These are phyloP conservation scores for Bathybates hornii DNA, from an alignment of 2,113 vertebrate species.

Conservation along the genomic window DNA sequence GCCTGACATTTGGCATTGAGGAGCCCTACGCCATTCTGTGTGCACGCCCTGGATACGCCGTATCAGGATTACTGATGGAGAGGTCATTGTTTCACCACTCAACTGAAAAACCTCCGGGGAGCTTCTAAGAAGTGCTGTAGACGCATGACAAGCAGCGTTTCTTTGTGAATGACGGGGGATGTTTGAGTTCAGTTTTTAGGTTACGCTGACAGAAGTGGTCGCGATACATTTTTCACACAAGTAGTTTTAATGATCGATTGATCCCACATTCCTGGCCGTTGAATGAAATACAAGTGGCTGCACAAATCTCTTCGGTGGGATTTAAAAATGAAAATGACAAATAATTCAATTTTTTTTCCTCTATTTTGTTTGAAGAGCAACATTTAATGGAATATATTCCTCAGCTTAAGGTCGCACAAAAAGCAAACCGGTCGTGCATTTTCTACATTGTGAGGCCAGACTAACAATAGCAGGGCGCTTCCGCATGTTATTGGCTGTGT, in stretches of 20 bases:
- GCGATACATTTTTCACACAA: neutral
- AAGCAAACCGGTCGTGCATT: neutral
- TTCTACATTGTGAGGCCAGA: neutral
- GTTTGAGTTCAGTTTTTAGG: neutral
- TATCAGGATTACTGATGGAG: conserved; percentile 23
- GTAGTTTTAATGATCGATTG: neutral
- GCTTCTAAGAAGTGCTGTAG: neutral
- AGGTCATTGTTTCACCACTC: neutral
- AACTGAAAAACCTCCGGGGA: neutral
- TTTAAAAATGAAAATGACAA: neutral
- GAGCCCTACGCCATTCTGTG: neutral
- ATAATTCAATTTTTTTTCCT: neutral
- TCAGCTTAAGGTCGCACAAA: neutral
- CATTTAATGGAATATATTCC: neutral
- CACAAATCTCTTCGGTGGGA: neutral
- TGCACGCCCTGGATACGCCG: neutral
- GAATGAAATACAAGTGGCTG: neutral
- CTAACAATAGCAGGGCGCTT: neutral
- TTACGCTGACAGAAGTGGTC: neutral
- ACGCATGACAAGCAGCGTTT: neutral
- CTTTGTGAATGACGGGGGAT: neutral
- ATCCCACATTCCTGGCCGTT: neutral
- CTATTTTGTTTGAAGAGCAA: neutral
- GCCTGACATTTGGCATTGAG: conserved; percentile 28
- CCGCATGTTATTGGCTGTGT: neutral